Evolutionary conservation across 2,113 vertebrate species (phyloP).

Genomic region (Puma concolor): DNA sequence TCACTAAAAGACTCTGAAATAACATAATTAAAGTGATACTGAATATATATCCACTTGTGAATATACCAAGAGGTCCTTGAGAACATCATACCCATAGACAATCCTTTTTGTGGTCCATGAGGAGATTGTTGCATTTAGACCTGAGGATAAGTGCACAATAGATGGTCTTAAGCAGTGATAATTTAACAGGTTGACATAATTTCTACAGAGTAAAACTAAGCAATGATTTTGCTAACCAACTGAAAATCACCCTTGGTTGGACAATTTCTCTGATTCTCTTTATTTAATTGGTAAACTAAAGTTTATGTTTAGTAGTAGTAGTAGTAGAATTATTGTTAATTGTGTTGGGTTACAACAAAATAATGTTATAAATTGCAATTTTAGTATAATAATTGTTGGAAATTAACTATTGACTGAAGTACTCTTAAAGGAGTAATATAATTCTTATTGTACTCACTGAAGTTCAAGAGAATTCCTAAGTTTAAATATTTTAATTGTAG

Average conservation of each 20-base stretch:
- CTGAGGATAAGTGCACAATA: neutral
- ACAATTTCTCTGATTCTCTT: constrained; percentile 23
- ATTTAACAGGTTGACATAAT: neutral
- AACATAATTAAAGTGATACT: neutral
- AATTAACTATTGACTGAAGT: neutral
- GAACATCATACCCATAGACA: neutral
- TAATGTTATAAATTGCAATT: constrained; percentile 34
- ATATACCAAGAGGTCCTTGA: neutral
- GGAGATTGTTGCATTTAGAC: neutral
- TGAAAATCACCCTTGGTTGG: constrained; percentile 56
- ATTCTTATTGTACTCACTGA: constrained; percentile 52
- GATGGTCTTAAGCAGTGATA: neutral
- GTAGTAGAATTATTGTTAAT: neutral
- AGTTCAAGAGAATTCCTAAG: neutral
- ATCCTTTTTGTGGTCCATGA: neutral
- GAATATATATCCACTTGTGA: neutral
- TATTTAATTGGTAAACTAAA: neutral
- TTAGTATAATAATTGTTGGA: constrained; percentile 4
- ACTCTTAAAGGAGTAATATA: neutral
- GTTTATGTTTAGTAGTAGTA: neutral
- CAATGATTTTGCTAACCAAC: constrained; percentile 37
- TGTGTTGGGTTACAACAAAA: neutral
- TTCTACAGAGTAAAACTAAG: constrained; percentile 30
- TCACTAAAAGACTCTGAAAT: neutral
- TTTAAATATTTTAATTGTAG: constrained; percentile 21